Conservation (phyloP, 37 sponge, comb jelly and placozoan genomes). For the Hexactinellida sp. region DNA sequence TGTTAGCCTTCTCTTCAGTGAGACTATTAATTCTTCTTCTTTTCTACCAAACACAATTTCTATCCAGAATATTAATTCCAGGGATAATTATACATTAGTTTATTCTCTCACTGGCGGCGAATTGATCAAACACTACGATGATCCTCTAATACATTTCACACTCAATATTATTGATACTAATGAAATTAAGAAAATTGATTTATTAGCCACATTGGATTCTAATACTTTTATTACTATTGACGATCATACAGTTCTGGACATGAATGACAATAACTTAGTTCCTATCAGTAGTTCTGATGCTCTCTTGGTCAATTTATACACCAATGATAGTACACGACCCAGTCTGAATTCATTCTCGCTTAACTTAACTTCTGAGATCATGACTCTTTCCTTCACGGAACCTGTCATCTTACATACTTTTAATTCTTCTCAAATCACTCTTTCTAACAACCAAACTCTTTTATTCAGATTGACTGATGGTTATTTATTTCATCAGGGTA, state of each 20-base stretch:
- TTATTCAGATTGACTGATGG: background rate
- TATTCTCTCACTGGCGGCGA: slow-evolving; percentile 32
- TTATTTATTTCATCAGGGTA: background rate
- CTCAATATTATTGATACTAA: slow-evolving; percentile 37
- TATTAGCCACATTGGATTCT: slow-evolving; percentile 23
- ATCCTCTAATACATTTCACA: background rate
- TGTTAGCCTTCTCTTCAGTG: slow-evolving; percentile 51
- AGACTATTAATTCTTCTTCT: slow-evolving; percentile 38
- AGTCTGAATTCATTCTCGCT: slow-evolving; percentile 25
- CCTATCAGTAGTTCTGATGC: slow-evolving; percentile 27
- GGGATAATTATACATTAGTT: background rate
- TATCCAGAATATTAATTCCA: slow-evolving; percentile 21
- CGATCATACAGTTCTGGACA: slow-evolving; percentile 35
- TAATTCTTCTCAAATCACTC: slow-evolving; percentile 32
- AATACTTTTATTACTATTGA: slow-evolving; percentile 42
- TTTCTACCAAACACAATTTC: slow-evolving; percentile 33
- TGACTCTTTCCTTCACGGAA: slow-evolving; percentile 48
- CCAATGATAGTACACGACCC: slow-evolving; percentile 45
- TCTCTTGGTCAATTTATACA: slow-evolving; percentile 25
- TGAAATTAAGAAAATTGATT: slow-evolving; percentile 25
- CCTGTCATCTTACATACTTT: slow-evolving; percentile 33
- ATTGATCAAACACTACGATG: background rate
- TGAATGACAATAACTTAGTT: slow-evolving; percentile 29
- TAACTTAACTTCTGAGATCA: slow-evolving; percentile 38
- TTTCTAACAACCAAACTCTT: slow-evolving; percentile 19